Evolutionary conservation across 2,888 invertebrate species (phyloP), one percentile per base, ranked within the genome.

Genomic region (Listrodromus nycthemerus): DNA sequence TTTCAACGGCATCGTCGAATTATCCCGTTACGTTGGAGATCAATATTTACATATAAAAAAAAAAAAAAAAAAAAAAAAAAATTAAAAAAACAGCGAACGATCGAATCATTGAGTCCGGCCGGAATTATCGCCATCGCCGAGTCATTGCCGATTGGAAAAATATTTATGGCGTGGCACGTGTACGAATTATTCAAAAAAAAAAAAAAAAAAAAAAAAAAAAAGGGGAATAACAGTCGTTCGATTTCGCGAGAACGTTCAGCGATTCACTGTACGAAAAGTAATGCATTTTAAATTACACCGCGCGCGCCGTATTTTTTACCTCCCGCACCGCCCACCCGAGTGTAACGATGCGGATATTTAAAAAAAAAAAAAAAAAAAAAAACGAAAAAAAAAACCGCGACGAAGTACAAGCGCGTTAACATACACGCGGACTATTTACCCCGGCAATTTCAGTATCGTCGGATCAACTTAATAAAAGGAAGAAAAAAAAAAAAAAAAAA

Each of bases 381-480:
- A 33, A 2, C 2, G 6, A 33, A n/a, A n/a, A n/a, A n/a, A n/a
- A n/a, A n/a, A n/a, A n/a, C n/a, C n/a, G 13, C 58, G 24, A 61
- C 30, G 58, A 7, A 61, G n/a, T 61, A 61, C 58, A 61, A 61
- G 30, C 58, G 58, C 58, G 58, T 61, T 61, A 30, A 61, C 58
- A 61, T 27, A 61, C 58, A 61, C 30, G 33, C 69, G 33, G 30
- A 33, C 50, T 50, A 50, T 69, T 69, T 52, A 24, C n/a, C 33
- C 19, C n/a, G 30, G 69, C 27, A 69, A 69, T 69, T 69, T 69
- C 8, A 16, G 33, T 37, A 55, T 33, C 52, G 33, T 16, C 24
- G 52, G 21, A 70, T 70, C 55, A 13, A 37, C 55, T 58, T 71
- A 41, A 58, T 37, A 71, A 71, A 71, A 58, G 55, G 58, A 71